phyloP scores from a whole-genome alignment of 2,113 vertebrate species.

The Panthera leo region DNA sequence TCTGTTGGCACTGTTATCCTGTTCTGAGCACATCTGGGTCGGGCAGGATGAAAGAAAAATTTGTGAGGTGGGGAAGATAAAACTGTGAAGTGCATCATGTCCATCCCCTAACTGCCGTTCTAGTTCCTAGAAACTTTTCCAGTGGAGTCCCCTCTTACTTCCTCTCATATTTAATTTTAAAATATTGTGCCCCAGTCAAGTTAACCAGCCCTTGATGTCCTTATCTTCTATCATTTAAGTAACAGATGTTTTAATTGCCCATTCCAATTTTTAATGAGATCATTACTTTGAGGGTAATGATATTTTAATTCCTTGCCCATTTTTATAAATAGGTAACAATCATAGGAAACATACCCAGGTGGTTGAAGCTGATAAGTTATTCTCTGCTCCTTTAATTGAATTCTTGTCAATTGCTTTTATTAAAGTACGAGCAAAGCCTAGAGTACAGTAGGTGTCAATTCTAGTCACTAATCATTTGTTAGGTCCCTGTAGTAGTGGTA shows the following conservation, averaged over 20 bases:
- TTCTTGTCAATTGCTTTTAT: neutral
- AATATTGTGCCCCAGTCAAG: neutral
- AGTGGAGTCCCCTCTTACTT: neutral
- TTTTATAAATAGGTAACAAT: neutral
- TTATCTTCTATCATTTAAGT: neutral
- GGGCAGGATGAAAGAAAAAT: neutral
- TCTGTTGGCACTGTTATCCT: neutral
- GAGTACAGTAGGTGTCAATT: neutral
- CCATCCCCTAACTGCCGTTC: neutral
- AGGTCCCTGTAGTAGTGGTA: neutral
- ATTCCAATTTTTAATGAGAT: neutral
- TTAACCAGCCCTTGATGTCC: neutral
- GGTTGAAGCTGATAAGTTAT: neutral
- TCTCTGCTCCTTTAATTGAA: neutral
- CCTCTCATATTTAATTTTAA: neutral
- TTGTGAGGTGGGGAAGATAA: neutral
- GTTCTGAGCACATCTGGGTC: neutral
- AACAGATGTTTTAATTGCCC: neutral
- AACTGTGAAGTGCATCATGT: neutral
- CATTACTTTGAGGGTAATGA: neutral
- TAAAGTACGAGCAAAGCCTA: neutral
- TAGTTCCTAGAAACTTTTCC: neutral
- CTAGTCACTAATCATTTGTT: neutral
- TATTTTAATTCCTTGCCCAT: constrained; percentile 25
- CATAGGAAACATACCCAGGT: neutral